Conservation (phyloP, 2,113 vertebrate genomes). For the Bujurquina vittata region DNA sequence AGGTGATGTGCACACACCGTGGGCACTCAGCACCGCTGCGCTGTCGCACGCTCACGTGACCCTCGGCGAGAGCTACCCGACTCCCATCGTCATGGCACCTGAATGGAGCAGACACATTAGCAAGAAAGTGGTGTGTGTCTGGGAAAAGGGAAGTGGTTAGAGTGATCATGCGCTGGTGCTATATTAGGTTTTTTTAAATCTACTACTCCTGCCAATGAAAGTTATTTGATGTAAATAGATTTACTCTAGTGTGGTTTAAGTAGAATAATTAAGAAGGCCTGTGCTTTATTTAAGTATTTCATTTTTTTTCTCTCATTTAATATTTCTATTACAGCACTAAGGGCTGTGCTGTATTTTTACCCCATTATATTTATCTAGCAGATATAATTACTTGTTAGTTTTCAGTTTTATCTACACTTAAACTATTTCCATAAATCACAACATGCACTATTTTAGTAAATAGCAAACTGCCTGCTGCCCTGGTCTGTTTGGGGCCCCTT, state of each 20-base stretch:
- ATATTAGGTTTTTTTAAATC: neutral
- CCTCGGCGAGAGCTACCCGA: constrained; percentile 81
- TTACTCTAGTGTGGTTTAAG: neutral
- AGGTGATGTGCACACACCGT: constrained; percentile 80
- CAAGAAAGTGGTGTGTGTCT: constrained; percentile 77
- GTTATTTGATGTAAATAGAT: neutral
- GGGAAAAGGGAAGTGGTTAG: constrained; percentile 42
- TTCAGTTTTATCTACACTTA: neutral
- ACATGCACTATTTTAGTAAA: neutral
- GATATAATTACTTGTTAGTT: neutral
- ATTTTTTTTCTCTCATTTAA: too few relatives aligned
- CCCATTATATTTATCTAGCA: neutral
- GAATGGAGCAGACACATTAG: constrained; percentile 82
- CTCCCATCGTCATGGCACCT: constrained; percentile 77
- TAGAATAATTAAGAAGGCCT: neutral
- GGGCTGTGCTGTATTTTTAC: neutral
- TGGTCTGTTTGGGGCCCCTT: neutral
- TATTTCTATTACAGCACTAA: neutral
- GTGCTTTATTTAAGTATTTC: too few relatives aligned
- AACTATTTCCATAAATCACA: neutral
- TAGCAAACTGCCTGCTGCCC: neutral
- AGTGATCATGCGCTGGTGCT: neutral
- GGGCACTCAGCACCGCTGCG: constrained; percentile 76
- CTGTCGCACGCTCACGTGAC: constrained; percentile 73
- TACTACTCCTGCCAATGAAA: neutral